These are phyloP conservation scores for Leptodirus hochenwartii DNA, from an alignment of 2,888 invertebrate species.

Conservation along the genomic window DNA sequence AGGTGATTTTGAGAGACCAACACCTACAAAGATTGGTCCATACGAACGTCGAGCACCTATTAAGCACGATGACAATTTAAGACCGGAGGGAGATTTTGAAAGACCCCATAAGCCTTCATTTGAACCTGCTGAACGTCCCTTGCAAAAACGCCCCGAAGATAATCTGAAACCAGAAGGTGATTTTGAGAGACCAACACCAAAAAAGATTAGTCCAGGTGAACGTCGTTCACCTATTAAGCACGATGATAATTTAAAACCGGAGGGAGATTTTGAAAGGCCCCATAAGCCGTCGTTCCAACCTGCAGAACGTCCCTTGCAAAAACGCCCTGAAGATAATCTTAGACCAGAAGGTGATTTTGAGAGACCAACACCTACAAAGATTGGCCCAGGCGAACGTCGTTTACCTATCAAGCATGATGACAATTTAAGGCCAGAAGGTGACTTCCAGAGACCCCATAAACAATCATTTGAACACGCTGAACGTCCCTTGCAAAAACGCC, in stretches of 20 bases:
- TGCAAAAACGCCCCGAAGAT: conserved; percentile 16
- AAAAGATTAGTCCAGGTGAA: conserved; percentile 27
- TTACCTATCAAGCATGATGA: conserved; percentile 33
- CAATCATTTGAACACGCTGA: conserved; percentile 20
- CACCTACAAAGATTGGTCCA: conserved; percentile 17
- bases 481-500: conserved; percentile 20
- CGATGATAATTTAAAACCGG: conserved; percentile 35
- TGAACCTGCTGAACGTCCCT: conserved; percentile 23
- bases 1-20: conserved; percentile 22
- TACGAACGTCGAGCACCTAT: conserved; percentile 23
- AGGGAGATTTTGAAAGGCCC: conserved; percentile 33
- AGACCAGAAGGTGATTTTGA: conserved; percentile 34
- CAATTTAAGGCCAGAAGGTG: conserved; percentile 28
- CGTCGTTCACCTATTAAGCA: conserved; percentile 16
- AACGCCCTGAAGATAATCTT: conserved; percentile 29
- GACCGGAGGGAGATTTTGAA: conserved; percentile 37
- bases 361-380: conserved; percentile 23
- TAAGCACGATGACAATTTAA: conserved; percentile 37
- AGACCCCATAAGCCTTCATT: conserved; percentile 23
- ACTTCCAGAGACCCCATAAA: conserved; percentile 27
- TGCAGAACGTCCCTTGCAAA: conserved; percentile 21
- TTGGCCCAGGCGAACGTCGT: conserved; percentile 30
- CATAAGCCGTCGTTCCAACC: conserved; percentile 22
- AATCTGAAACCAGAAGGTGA: conserved; percentile 31
- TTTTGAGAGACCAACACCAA: conserved; percentile 28